phyloP scores from a whole-genome alignment of 1,140 invertebrate genomes.

The Drosophila simulans region DNA sequence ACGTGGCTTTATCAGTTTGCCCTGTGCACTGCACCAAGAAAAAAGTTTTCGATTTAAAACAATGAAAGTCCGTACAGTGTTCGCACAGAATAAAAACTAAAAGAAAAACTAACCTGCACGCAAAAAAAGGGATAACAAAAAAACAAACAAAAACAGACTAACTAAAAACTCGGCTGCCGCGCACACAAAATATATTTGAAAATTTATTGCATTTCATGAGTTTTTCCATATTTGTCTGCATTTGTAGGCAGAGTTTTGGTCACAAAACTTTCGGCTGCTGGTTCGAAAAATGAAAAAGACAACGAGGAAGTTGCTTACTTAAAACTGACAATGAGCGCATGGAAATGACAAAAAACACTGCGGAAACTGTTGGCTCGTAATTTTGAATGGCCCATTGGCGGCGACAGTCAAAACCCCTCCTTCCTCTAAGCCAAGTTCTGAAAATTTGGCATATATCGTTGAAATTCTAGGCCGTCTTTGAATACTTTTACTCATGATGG shows the following conservation, averaged over 20 bases:
- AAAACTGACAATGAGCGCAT: slow-evolving; percentile 82
- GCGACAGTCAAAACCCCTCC: slow-evolving; percentile 44
- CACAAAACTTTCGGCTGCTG: slow-evolving; percentile 69
- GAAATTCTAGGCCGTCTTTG: background rate
- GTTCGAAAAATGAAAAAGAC: slow-evolving; percentile 27
- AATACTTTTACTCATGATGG: background rate
- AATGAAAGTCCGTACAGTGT: slow-evolving; percentile 39
- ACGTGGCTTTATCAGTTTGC: slow-evolving; percentile 63
- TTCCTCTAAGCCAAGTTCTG: slow-evolving; percentile 20
- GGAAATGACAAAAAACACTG: slow-evolving; percentile 82
- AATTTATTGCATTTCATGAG: slow-evolving; percentile 82
- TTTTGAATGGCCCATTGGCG: slow-evolving; percentile 79
- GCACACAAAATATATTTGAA: slow-evolving; percentile 77
- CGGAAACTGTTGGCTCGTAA: slow-evolving; percentile 82
- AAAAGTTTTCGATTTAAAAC: slow-evolving; percentile 53
- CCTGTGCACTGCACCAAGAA: slow-evolving; percentile 53
- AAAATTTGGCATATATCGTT: slow-evolving; percentile 41
- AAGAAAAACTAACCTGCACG: slow-evolving; percentile 2
- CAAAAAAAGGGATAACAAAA: slow-evolving; percentile 13
- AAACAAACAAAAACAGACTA: slow-evolving; percentile 19
- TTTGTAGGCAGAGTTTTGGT: slow-evolving; percentile 76
- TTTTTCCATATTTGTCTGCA: slow-evolving; percentile 80
- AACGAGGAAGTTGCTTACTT: slow-evolving; percentile 73
- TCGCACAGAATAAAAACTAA: slow-evolving; percentile 5
- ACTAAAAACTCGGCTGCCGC: slow-evolving; percentile 32